phyloP scores from a whole-genome alignment of 1,140 invertebrate species.

The Atta texana region DNA sequence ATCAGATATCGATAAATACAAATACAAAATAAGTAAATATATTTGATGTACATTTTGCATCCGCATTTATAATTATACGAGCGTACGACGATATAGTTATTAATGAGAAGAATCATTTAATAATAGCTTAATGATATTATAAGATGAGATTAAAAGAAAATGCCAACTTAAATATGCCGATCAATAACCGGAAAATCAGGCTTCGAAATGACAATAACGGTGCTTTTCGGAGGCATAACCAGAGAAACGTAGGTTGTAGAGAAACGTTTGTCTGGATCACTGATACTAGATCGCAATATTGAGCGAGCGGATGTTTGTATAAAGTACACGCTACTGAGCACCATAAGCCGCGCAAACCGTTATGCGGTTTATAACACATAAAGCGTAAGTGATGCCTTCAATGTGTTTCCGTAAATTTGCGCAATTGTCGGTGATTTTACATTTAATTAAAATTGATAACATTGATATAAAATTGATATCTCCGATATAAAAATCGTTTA shows the following conservation, averaged over 20 bases:
- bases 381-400: slow-evolving; percentile 67
- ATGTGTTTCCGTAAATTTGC: slow-evolving; percentile 56
- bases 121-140: neutral
- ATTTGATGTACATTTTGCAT: neutral
- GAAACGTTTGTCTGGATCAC: slow-evolving; percentile 30
- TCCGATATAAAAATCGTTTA: neutral
- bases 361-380: slow-evolving; percentile 71
- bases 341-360: slow-evolving; percentile 67
- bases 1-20: neutral
- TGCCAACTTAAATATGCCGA: neutral
- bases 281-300: slow-evolving; percentile 63
- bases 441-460: slow-evolving; percentile 45
- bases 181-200: slow-evolving; percentile 19
- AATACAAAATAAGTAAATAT: neutral
- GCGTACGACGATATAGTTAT: neutral
- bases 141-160: neutral
- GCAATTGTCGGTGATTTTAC: slow-evolving; percentile 9
- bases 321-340: slow-evolving; percentile 60
- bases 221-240: slow-evolving; percentile 29
- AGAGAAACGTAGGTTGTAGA: slow-evolving; percentile 6
- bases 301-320: slow-evolving; percentile 60
- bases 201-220: slow-evolving; percentile 25
- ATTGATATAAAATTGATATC: slow-evolving; percentile 43
- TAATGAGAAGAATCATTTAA: neutral
- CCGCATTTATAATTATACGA: neutral